These are phyloP conservation scores for Parasteatoda lunata DNA, from an alignment of 2,888 invertebrate species.

Conservation along the genomic window DNA sequence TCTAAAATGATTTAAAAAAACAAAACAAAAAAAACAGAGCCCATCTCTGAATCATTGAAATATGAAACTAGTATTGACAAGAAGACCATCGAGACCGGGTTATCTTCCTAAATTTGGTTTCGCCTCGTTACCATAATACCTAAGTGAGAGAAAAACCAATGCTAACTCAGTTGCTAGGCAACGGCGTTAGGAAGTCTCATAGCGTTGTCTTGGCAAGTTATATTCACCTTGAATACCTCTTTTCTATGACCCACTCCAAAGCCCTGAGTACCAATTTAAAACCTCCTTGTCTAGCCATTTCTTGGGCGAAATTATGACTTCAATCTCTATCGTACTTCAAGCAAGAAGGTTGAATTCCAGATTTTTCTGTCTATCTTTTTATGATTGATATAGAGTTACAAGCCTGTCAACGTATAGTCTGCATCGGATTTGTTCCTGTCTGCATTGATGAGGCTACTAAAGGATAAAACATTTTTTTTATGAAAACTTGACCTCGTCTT, in stretches of 20 bases:
- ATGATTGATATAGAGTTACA: neutral
- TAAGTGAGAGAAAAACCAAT: slow-evolving; percentile 49
- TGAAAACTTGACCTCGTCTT: too few relatives aligned
- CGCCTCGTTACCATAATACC: slow-evolving; percentile 46
- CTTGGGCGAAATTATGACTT: slow-evolving; percentile 46
- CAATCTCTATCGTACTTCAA: slow-evolving; percentile 14
- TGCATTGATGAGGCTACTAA: neutral
- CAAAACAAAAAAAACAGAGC: too few relatives aligned
- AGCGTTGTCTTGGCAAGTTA: slow-evolving; percentile 40
- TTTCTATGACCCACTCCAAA: slow-evolving; percentile 7
- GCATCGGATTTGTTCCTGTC: neutral
- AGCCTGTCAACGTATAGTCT: neutral
- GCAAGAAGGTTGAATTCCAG: neutral
- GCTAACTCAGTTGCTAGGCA: slow-evolving; percentile 49
- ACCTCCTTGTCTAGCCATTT: neutral
- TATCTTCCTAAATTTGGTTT: neutral
- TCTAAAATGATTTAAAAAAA: too few relatives aligned
- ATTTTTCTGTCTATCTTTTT: neutral
- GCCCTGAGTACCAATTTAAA: slow-evolving; percentile 33
- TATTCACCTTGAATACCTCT: slow-evolving; percentile 1
- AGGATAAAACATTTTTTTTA: too few relatives aligned
- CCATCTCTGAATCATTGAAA: neutral
- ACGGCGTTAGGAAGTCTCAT: slow-evolving; percentile 22
- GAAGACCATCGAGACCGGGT: neutral
- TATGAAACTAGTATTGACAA: neutral